phyloP scores from a whole-genome alignment of 2,797 vertebrate species.

The Neomorphus geoffroyi region DNA sequence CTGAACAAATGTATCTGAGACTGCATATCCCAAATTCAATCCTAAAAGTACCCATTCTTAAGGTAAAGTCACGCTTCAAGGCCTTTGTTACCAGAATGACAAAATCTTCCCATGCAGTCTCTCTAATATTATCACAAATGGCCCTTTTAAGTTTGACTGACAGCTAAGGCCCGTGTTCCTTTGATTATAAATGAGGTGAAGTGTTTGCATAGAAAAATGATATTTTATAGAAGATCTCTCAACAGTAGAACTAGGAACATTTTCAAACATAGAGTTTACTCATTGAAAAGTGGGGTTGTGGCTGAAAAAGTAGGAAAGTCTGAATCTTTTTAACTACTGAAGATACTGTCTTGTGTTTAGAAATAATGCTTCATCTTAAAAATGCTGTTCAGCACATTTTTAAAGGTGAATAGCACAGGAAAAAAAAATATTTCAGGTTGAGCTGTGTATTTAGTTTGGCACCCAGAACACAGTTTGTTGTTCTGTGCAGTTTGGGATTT shows the following conservation, averaged over 20 bases:
- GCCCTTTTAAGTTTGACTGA: constrained; percentile 27
- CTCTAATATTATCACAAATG: constrained; percentile 18
- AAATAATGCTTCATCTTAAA: neutral
- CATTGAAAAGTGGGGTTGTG: neutral
- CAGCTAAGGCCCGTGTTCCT: neutral
- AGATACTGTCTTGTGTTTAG: neutral
- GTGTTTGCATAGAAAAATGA: constrained; percentile 14
- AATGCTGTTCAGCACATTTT: neutral
- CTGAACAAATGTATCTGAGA: neutral
- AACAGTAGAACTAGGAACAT: neutral
- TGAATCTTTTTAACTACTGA: neutral
- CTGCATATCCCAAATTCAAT: neutral
- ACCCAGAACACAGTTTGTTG: neutral
- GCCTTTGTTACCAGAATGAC: constrained; percentile 21
- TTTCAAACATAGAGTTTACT: neutral
- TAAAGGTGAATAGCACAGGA: neutral
- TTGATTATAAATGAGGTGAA: constrained; percentile 30
- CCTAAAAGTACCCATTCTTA: neutral
- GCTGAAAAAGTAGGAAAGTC: neutral
- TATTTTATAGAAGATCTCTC: neutral
- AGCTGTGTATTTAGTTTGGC: neutral
- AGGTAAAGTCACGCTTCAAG: neutral
- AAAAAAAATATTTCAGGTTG: neutral
- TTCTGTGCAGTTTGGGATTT: neutral
- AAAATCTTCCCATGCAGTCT: constrained; percentile 4